Base-by-base conservation (phyloP, 2,113 vertebrate species). In the Tachuris rubrigastra region DNA sequence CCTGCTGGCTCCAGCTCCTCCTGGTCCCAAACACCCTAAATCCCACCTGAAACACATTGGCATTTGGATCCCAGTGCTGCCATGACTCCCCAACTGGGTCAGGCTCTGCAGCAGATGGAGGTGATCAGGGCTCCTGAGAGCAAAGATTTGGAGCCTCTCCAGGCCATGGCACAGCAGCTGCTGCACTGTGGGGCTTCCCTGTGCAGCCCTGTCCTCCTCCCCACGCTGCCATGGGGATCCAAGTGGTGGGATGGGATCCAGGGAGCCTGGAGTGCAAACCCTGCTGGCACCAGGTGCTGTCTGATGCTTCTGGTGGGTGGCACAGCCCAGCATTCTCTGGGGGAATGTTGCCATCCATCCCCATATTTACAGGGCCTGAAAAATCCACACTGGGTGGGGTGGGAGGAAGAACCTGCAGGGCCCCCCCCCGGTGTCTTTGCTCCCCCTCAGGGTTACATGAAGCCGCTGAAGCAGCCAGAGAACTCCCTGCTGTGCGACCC, bases 381-480 rank as follows among this genome's bases (percentile, higher is more conserved):
- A 56, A 84, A 9, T 18, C 56, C 44, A 1, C 7, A 0, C 9
- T 7, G 72, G 27, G 12, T 10, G 22, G 5, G 50, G 15, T 28
- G 62, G 33, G 30, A 33, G 24, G 49, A 42, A 46, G 37, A 65
- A 7, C 10, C 35, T 5, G 2, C 3, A 2, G 1, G 21, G 18
- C 12, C 21, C 18, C 12, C 21, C 18, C 4, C 18, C 3, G 0
- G 30, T 4, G 13, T 16, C 35, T 74, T 25, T 33, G 5, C 46
- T 30, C 50, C 82, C 39, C 62, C 6, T 0, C 97, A 99, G 99
- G 99, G 99, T 66, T 99, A 99, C 97, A 99, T 99, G 99, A 99
- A 99, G 97, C 99, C 99, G 0, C 97, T 99, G 97, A 99, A 99
- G 97, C 99, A 99, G 92, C 98, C 99, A 0, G 99, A 99, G 95